Evolutionary conservation across 2,113 vertebrate genomes (phyloP), one percentile per base, ranked within the genome.

Genomic region (Chionis minor): DNA sequence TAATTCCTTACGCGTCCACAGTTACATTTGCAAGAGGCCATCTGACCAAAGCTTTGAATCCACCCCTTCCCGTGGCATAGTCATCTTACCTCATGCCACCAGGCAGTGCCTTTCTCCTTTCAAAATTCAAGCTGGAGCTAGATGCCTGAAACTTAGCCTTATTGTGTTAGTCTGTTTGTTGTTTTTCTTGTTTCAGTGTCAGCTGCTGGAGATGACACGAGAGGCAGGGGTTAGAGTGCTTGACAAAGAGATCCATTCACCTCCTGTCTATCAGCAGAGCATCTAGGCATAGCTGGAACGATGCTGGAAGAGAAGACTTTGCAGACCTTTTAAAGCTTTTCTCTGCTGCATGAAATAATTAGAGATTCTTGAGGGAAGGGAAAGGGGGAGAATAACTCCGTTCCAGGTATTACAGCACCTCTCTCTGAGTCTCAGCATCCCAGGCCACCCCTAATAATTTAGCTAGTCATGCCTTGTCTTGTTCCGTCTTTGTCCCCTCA

Each of bases 171-270:
- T 54, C 32, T 86, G 35, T 38, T 9, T 69, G 42, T 66, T 87
- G 72, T 78, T 92, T 86, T 78, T 91, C 51, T 88, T 94, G 61
- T 44, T 91, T 82, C 52, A 91, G 54, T 90, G 88, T 83, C 95
- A 97, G 96, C 92, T 93, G 92, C 82, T 83, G 86, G 51, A 83
- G 88, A 97, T 96, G 96, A 96, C 93, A 96, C 78, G 72, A 91
- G 87, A 92, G 78, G 75, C 85, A 90, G 72, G 66, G 88, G 81
- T 73, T 55, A 52, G 88, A 92, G 80, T 63, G 9, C 51, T 95
- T 70, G 79, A 96, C 92, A 94, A 92, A 93, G 85, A 86, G 78
- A 92, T 58, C 78, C 38, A 45, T 96, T 96, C 90, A 90, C 78
- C 81, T 62, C 74, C 69, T 81, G 67, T 54, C 58, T 2, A 18